Percentiles rank a stretch among this genome's conserved stretches.
Conservation (phyloP, 2,113 vertebrate species). For the Actinemys pallida region DNA sequence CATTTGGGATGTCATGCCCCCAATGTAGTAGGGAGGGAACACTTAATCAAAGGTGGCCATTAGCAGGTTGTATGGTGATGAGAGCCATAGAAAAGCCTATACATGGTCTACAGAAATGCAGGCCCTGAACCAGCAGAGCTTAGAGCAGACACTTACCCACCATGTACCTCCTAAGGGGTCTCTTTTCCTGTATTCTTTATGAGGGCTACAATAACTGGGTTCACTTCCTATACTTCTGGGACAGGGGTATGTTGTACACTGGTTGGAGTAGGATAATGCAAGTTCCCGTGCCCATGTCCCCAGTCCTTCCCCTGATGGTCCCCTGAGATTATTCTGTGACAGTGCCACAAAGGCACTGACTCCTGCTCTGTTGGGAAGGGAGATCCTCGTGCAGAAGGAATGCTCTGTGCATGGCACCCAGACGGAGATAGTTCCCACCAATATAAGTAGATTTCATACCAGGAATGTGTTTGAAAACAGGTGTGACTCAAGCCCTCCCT, state of each 20-base stretch:
- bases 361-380: not conserved
- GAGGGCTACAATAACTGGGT: conserved; percentile 14
- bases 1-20: no score
- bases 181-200: not conserved
- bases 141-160: no score
- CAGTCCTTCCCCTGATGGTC: not conserved
- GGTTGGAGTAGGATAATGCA: conserved; percentile 3
- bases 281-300: not conserved
- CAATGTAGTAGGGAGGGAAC: no score
- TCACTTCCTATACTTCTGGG: not conserved
- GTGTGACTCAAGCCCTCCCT: not conserved
- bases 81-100: not conserved
- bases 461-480: not conserved
- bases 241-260: not conserved
- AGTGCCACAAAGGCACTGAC: not conserved
- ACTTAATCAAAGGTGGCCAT: no score
- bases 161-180: not conserved
- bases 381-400: not conserved
- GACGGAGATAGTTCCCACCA: not conserved
- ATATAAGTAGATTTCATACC: not conserved
- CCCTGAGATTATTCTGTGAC: fast-evolving
- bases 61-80: not conserved
- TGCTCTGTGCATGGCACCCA: not conserved
- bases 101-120: not conserved
- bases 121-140: not conserved